Evolutionary conservation across 2,797 vertebrate species (phyloP).

Genomic region (Neosilurus hyrtlii): DNA sequence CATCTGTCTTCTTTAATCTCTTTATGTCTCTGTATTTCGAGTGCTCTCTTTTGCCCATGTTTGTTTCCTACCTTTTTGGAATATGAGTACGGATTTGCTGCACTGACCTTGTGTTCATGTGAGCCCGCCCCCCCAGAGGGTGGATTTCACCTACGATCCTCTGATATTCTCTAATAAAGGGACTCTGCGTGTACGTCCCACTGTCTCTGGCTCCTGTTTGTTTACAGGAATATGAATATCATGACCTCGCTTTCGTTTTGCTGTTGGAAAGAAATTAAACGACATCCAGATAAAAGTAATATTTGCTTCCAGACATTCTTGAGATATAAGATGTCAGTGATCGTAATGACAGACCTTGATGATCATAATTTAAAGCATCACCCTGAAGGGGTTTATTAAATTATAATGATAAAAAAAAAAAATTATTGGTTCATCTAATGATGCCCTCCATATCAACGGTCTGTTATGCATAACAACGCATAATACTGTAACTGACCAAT

Average conservation of each 20-base stretch:
- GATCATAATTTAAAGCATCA: too few species aligned
- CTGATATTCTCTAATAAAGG: conserved; percentile 21
- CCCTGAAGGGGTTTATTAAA: too few species aligned
- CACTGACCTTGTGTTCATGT: conserved; percentile 21
- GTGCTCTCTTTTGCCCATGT: not conserved
- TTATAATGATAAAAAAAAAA: too few species aligned
- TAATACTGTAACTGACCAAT: too few species aligned
- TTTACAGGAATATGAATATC: not conserved
- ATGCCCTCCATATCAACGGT: too few species aligned
- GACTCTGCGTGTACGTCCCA: not conserved
- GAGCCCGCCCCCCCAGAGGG: not conserved
- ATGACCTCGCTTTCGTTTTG: not conserved
- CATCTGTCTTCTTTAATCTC: too few species aligned
- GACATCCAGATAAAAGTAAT: not conserved
- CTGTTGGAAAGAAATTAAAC: not conserved
- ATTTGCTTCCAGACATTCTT: not conserved
- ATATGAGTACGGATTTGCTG: conserved; percentile 5
- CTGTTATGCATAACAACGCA: too few species aligned
- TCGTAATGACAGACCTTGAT: too few species aligned
- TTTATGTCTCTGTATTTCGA: not conserved
- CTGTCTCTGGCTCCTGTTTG: conserved; percentile 19
- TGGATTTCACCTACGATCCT: conserved; percentile 14
- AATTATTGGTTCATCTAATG: too few species aligned
- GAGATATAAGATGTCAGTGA: not conserved
- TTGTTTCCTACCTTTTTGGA: not conserved